These are phyloP conservation scores for Aphyosemion australe DNA, from an alignment of 2,113 vertebrate genomes.

Conservation along the genomic window DNA sequence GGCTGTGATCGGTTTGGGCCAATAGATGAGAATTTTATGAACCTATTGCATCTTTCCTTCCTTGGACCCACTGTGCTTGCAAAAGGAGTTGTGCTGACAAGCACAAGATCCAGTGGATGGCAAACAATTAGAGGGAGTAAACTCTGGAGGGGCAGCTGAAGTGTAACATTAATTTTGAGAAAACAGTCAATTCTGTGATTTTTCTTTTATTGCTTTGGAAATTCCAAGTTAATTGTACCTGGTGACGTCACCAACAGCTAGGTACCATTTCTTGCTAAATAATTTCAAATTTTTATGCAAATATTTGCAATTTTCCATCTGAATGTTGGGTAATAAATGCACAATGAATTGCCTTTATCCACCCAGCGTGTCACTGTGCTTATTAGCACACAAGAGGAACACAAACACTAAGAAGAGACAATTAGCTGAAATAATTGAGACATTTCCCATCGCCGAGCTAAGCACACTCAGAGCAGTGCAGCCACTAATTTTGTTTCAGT, in stretches of 20 bases:
- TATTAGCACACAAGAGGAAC: background rate
- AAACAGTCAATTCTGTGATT: background rate
- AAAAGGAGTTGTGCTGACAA: conserved; percentile 24
- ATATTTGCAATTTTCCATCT: background rate
- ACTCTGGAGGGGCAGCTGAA: conserved; percentile 1
- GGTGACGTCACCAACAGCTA: no score
- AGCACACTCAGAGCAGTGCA: conserved; percentile 15
- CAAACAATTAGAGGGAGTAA: conserved; percentile 17
- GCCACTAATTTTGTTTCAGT: conserved; percentile 57
- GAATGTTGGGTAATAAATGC: background rate
- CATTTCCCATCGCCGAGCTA: conserved; percentile 27
- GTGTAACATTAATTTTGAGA: conserved; percentile 16
- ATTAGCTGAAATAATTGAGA: conserved; percentile 7
- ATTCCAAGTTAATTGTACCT: no score
- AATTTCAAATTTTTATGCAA: background rate
- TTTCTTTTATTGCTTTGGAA: no score
- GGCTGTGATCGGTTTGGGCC: conserved; percentile 8
- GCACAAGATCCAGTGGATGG: conserved; percentile 19
- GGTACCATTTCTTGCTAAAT: background rate
- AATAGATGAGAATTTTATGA: conserved; percentile 22
- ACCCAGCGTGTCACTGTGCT: conserved; percentile 1
- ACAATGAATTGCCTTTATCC: background rate
- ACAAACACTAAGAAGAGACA: conserved; percentile 7
- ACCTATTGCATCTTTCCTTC: conserved; percentile 17
- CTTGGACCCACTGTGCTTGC: conserved; percentile 9